A percentile compares a stretch with the other conserved stretches of the same genome.
phyloP scores from a whole-genome alignment of 2,888 invertebrate species.

The Oasisia sp. region DNA sequence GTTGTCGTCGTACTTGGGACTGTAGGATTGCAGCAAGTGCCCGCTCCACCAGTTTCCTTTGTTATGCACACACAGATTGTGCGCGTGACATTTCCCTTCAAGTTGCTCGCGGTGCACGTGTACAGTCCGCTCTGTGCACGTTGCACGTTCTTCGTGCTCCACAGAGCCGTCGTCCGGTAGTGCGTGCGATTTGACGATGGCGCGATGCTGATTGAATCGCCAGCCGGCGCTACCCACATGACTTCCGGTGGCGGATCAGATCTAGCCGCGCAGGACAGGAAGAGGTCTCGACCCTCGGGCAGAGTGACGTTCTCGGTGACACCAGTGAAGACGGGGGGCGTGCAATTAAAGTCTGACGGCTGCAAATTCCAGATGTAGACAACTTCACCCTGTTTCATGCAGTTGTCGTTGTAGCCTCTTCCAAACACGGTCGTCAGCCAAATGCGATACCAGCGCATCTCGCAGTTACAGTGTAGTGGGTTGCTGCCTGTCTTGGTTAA shows the following conservation, averaged over 20 bases:
- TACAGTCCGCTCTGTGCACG: conserved; percentile 32
- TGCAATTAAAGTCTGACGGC: conserved; percentile 31
- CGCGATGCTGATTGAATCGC: conserved; percentile 34
- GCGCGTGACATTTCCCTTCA: conserved; percentile 22
- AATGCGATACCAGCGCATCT: conserved; percentile 36
- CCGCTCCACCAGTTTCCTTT: too few relatives aligned
- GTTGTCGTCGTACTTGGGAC: not conserved
- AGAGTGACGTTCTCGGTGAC: conserved; percentile 30
- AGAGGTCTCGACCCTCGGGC: conserved; percentile 26
- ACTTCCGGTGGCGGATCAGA: conserved; percentile 40
- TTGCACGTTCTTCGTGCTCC: conserved; percentile 23
- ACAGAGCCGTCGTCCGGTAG: conserved; percentile 28
- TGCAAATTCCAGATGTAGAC: conserved; percentile 24
- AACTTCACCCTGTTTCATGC: not conserved
- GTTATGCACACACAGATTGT: not conserved
- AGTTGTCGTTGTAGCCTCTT: not conserved
- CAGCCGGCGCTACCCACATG: conserved; percentile 37
- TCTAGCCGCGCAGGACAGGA: conserved; percentile 36
- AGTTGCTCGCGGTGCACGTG: conserved; percentile 36
- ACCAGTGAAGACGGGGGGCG: conserved; percentile 29
- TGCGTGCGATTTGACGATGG: conserved; percentile 34
- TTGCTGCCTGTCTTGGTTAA: conserved; percentile 30
- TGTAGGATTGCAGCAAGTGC: not conserved
- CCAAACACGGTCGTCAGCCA: conserved; percentile 30
- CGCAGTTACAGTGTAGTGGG: conserved; percentile 42